phyloP scores from a whole-genome alignment of 92 coral and sea anemone genomes.

The Pocillopora meandrina region DNA sequence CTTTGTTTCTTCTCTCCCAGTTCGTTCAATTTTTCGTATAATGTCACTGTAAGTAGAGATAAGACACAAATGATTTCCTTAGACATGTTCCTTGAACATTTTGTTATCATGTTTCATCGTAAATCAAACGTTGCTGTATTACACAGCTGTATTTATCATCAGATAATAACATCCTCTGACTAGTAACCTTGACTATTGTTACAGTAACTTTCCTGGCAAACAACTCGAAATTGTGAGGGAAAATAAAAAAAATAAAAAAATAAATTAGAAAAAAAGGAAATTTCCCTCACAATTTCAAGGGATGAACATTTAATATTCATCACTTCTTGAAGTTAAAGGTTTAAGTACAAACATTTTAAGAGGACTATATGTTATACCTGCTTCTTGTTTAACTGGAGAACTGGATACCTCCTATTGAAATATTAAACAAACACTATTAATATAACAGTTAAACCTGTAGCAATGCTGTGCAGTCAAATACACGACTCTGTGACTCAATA shows the following conservation, averaged over 20 bases:
- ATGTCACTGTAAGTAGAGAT: conserved; percentile 59
- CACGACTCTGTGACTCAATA: no score
- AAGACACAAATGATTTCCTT: no score
- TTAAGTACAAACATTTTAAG: background rate
- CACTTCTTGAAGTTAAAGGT: no score
- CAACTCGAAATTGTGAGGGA: no score
- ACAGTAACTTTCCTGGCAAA: no score
- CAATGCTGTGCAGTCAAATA: no score
- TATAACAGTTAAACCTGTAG: no score
- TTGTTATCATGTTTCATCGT: background rate
- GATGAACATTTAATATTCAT: no score
- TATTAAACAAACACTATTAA: background rate
- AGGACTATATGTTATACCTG: conserved; percentile 56
- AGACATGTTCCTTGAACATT: background rate
- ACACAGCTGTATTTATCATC: background rate
- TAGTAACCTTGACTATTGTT: no score
- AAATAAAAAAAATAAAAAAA: no score
- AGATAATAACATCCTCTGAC: background rate
- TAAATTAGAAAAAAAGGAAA: no score
- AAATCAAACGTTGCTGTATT: background rate
- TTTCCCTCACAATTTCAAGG: no score
- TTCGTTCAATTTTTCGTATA: conserved; percentile 92
- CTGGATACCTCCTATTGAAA: conserved; percentile 82
- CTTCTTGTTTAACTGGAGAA: conserved; percentile 97
- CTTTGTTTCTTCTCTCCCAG: conserved; percentile 92